Evolutionary conservation across 2,888 invertebrate species (phyloP).

Genomic region (Drosophila prostipennis): DNA sequence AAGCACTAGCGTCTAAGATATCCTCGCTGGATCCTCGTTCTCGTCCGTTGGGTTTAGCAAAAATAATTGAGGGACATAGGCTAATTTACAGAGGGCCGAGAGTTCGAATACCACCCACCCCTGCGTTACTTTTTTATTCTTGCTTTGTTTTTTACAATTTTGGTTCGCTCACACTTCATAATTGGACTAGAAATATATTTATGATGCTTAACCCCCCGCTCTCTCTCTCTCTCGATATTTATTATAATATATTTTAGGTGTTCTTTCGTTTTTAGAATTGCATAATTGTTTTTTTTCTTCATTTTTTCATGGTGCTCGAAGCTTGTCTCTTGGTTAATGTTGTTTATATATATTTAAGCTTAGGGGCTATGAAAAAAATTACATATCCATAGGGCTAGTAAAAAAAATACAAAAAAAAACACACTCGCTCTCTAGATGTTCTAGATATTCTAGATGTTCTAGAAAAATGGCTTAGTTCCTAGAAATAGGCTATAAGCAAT

Average conservation of each 20-base stretch:
- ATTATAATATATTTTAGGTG: conserved; percentile 33
- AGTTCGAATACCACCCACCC: background rate
- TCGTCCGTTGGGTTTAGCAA: conserved; percentile 14
- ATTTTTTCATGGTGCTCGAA: conserved; percentile 37
- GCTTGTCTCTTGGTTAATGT: conserved; percentile 46
- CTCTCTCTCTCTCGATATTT: conserved; percentile 21
- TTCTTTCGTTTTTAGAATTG: conserved; percentile 33
- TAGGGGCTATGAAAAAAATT: conserved; percentile 23
- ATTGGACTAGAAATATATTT: conserved; percentile 76
- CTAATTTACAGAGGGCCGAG: conserved; percentile 37
- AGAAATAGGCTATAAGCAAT: conserved; percentile 33
- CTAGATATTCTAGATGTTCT: conserved; percentile 4
- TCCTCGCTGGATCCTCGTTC: conserved; percentile 5
- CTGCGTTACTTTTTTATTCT: background rate
- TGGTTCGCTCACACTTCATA: conserved; percentile 53
- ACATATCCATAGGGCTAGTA: conserved; percentile 27
- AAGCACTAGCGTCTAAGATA: conserved; percentile 47
- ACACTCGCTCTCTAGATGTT: background rate
- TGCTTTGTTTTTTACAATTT: conserved; percentile 57
- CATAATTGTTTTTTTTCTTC: conserved; percentile 27
- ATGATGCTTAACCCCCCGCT: conserved; percentile 28
- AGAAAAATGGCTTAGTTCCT: conserved; percentile 23
- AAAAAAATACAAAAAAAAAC: conserved; percentile 23
- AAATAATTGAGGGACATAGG: conserved; percentile 28
- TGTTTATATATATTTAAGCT: conserved; percentile 8